Base-by-base conservation (phyloP, 2,797 vertebrate species). In the Pitangus sulphuratus region DNA sequence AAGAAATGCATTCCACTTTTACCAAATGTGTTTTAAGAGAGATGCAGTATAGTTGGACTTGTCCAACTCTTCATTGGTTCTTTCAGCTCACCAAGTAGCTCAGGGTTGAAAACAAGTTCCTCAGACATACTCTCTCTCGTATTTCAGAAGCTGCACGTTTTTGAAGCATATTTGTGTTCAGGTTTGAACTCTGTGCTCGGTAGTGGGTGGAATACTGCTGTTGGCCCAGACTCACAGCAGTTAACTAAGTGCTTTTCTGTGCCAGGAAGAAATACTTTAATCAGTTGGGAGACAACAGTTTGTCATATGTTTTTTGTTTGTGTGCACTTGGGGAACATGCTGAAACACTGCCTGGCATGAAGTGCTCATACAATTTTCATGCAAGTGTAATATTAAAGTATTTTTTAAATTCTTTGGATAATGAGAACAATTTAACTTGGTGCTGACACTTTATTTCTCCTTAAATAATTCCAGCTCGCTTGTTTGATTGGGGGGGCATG, bases 251-350 rank as follows among this genome's bases (percentile, higher is more conserved):
- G 90, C 89, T 97, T 96, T 97, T 93, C 89, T 4, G 47, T 93
- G 93, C 96, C 95, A 97, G 88, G 78, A 93, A 95, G 91, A 97
- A 97, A 94, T 95, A 93, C 88, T 97, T 97, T 95, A 97, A 96
- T 97, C 94, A 95, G 64, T 94, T 90, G 80, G 75, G 93, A 97
- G 92, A 96, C 75, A 92, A 92, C 94, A 93, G 83, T 96, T 97
- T 97, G 83, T 97, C 83, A 97, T 95, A 68, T 96, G 94, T 94
- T 97, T 95, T 97, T 92, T 97, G 95, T 97, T 96, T 97, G 96
- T 91, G 69, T 96, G 61, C 90, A 72, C 94, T 96, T 74, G 61
- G 97, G 87, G 82, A 96, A 72, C 88, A 82, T 95, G 64, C 87
- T 88, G 95, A 97, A 96, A 95, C 89, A 61, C 72, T 96, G 94